Evolutionary conservation across 2,888 invertebrate genomes (phyloP), one percentile per base, ranked within the genome.

Genomic region (Cryptocheilus praepositus): DNA sequence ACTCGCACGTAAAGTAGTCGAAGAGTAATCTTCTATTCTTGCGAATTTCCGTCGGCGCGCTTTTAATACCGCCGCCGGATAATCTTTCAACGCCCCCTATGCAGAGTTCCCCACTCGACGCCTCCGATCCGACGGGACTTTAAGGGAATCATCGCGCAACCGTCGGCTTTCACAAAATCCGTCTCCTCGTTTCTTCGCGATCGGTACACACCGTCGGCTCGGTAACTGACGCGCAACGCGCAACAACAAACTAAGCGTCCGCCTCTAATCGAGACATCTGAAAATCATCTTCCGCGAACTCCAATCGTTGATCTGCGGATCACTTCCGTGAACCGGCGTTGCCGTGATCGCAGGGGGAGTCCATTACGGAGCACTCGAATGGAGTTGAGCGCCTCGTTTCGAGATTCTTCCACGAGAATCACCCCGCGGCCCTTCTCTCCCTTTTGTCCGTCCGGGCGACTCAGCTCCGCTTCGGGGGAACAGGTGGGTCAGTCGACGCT

Each of bases 401-500:
- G 55, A 56, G 52, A 16, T 62, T 71, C 61, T 55, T 54, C 53
- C 64, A 22, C 43, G 18, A 58, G 49, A 62, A 49, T 54, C n/a
- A 21, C 54, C 25, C 19, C 53, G 36, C 36, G 11, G 49, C 7
- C 13, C 55, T 55, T 46, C 46, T 25, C 19, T 46, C 21, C 28
- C 54, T 49, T 45, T 45, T 61, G 43, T 44, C 44, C 22, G 25
- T 16, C 13, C 36, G 46, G 44, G 51, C 25, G 58, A 65, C 36
- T 73, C 67, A 53, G 63, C 65, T 71, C 44, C 57, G 59, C 55
- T 59, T 62, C 53, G 60, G 64, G 69, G 53, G 71, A 74, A 70
- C 76, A 76, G 74, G 74, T 76, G 72, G 72, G 67, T 76, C 76
- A 70, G 70, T 67, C 72, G 79, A 72, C 67, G 70, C 66, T 75